phyloP scores from a whole-genome alignment of 2,888 invertebrate species.

The Amphiduros pacificus region DNA sequence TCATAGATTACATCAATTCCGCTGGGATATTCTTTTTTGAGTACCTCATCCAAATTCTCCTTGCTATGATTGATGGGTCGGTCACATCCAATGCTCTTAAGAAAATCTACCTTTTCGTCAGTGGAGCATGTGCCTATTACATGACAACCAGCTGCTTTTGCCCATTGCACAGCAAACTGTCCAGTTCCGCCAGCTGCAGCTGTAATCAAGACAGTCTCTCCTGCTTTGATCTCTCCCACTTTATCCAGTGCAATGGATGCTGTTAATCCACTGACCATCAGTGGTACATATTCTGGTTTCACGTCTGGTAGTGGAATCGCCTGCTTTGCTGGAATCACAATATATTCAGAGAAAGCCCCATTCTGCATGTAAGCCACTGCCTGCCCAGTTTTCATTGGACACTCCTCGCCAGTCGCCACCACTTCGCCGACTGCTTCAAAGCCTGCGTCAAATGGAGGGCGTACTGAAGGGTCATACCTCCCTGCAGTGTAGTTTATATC shows the following conservation, averaged over 20 bases:
- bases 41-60: slow-evolving; percentile 47
- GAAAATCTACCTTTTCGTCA: slow-evolving; percentile 49
- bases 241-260: slow-evolving; percentile 56
- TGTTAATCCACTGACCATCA: slow-evolving; percentile 53
- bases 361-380: slow-evolving; percentile 44
- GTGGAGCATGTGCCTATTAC: slow-evolving; percentile 56
- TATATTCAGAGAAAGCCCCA: slow-evolving; percentile 53
- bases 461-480: slow-evolving; percentile 41
- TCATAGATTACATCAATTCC: slow-evolving; percentile 56
- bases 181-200: slow-evolving; percentile 54
- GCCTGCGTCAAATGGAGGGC: slow-evolving; percentile 47
- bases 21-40: slow-evolving; percentile 50
- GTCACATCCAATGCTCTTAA: slow-evolving; percentile 31
- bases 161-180: slow-evolving; percentile 53
- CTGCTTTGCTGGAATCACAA: slow-evolving; percentile 41
- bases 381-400: slow-evolving; percentile 43
- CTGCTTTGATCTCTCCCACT: slow-evolving; percentile 46
- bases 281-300: slow-evolving; percentile 44
- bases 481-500: slow-evolving; percentile 57
- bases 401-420: slow-evolving; percentile 36
- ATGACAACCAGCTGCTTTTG: slow-evolving; percentile 50
- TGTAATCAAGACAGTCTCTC: slow-evolving; percentile 48
- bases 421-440: slow-evolving; percentile 52
- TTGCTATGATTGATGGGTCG: slow-evolving; percentile 52
- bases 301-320: slow-evolving; percentile 43